Evolutionary conservation across 2,797 vertebrate species (phyloP), one percentile per base, ranked within the genome.

Genomic region (Cirrhinus molitorella): DNA sequence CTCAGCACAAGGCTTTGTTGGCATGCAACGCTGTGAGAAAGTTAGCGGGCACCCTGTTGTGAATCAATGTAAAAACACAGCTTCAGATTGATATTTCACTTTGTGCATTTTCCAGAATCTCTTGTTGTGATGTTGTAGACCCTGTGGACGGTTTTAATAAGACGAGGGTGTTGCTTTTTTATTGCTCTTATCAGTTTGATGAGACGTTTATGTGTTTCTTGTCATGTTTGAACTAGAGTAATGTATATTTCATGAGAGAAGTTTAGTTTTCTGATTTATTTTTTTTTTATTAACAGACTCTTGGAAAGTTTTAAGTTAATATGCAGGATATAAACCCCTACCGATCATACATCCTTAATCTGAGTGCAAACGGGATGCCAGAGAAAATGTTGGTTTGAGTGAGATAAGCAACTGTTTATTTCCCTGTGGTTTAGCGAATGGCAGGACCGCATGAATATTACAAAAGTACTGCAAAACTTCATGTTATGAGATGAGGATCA

Each of bases 11-110:
- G 37, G 25, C 73, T 57, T 59, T 55, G 34, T 68, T 59, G 19
- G 63, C 49, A 31, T 40, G 57, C 28, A 59, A 73, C 21, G 6
- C 16, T 74, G 70, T 55, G n/a, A 73, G 71, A 83, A 75, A 66
- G 49, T 67, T 67, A 66, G 61, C 34, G 2, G 21, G 25, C 37
- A 13, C 40, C 79, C 79, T 65, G 28, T 45, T 28, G 37, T 59
- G 72, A 83, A 76, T 67, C 23, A 6, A n/a, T 83, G 72, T 83
- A 51, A 57, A 67, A 68, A 77, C 43, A 74, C 34, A 17, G 51
- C 37, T 47, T 81, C 37, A 13, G 53, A 47, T 11, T 70, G 78
- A 31, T 80, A 43, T 59, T 72, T 72, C 34, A 31, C 17, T 75
- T 57, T 67, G 49, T 59, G 23, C 13, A 3, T 68, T 76, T 59